phyloP scores from a whole-genome alignment of 2,888 invertebrate genomes.

The Cheilosia vulpina region DNA sequence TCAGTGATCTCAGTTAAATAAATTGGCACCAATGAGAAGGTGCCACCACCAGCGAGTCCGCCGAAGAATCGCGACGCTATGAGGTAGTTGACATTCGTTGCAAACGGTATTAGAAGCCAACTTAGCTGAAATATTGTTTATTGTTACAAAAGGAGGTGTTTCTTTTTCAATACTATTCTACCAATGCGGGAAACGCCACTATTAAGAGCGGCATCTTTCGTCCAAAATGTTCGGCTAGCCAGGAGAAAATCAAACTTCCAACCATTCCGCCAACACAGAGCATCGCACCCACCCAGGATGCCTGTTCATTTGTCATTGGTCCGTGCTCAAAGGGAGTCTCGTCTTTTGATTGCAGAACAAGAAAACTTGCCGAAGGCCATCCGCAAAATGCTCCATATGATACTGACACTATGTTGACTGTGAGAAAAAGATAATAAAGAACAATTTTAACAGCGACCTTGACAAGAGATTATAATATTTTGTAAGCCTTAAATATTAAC shows the following conservation, averaged over 20 bases:
- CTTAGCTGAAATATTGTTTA: slow-evolving; percentile 76
- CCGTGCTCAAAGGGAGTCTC: slow-evolving; percentile 80
- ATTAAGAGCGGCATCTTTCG: slow-evolving; percentile 79
- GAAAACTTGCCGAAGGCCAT: slow-evolving; percentile 81
- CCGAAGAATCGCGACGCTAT: slow-evolving; percentile 78
- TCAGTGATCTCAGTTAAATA: slow-evolving; percentile 81
- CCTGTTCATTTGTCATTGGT: slow-evolving; percentile 78
- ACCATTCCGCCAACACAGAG: slow-evolving; percentile 81
- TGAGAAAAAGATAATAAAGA: background rate
- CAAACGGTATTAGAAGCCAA: slow-evolving; percentile 79
- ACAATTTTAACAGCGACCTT: background rate
- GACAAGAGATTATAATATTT: no score
- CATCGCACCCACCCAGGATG: slow-evolving; percentile 81
- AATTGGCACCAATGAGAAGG: slow-evolving; percentile 80
- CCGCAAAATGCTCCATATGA: slow-evolving; percentile 81
- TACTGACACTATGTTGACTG: slow-evolving; percentile 80
- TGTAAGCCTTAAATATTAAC: no score
- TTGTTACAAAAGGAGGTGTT: no score
- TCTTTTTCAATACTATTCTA: slow-evolving; percentile 56
- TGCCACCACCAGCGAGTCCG: slow-evolving; percentile 80
- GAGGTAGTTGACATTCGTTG: slow-evolving; percentile 78
- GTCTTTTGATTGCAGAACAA: slow-evolving; percentile 78
- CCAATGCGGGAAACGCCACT: slow-evolving; percentile 79
- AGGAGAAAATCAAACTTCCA: slow-evolving; percentile 81
- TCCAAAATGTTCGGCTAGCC: slow-evolving; percentile 81